Conservation (phyloP, 2,888 invertebrate species). For the Drosophila mercatorum region DNA sequence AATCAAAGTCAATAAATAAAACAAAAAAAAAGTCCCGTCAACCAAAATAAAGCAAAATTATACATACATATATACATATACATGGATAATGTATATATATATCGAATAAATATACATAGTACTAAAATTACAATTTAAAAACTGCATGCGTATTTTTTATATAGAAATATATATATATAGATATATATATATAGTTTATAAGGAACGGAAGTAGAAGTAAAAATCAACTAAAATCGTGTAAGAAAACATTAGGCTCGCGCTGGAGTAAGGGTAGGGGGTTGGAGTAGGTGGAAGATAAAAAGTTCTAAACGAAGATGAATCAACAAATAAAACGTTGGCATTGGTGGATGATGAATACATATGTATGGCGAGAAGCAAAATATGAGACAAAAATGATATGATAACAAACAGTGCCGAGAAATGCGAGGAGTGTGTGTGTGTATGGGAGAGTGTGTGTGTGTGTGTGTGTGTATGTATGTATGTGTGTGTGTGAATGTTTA, state of each 20-base stretch:
- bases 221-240: slow-evolving; percentile 60
- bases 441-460: slow-evolving; percentile 5
- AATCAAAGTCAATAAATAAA: slow-evolving; percentile 65
- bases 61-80: slow-evolving; percentile 60
- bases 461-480: slow-evolving; percentile 4
- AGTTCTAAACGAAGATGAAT: slow-evolving; percentile 51
- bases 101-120: slow-evolving; percentile 66
- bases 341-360: slow-evolving; percentile 23
- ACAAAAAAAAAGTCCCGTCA: slow-evolving; percentile 84
- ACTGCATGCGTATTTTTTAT: slow-evolving; percentile 81
- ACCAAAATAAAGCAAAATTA: slow-evolving; percentile 83
- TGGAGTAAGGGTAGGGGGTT: slow-evolving; percentile 17
- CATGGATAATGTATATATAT: slow-evolving; percentile 52
- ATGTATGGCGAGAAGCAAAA: slow-evolving; percentile 39
- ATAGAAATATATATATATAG: slow-evolving; percentile 30
- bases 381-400: slow-evolving; percentile 41
- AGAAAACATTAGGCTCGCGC: slow-evolving; percentile 76
- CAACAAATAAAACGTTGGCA: slow-evolving; percentile 49
- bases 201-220: slow-evolving; percentile 18
- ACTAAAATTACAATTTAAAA: slow-evolving; percentile 78
- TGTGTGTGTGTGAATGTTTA: slow-evolving; percentile 20
- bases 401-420: slow-evolving; percentile 46
- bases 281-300: not conserved
- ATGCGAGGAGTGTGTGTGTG: slow-evolving; percentile 9
- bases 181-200: slow-evolving; percentile 33